Conservation (phyloP, 1,140 invertebrate species). For the Druon quercuslanigerum region DNA sequence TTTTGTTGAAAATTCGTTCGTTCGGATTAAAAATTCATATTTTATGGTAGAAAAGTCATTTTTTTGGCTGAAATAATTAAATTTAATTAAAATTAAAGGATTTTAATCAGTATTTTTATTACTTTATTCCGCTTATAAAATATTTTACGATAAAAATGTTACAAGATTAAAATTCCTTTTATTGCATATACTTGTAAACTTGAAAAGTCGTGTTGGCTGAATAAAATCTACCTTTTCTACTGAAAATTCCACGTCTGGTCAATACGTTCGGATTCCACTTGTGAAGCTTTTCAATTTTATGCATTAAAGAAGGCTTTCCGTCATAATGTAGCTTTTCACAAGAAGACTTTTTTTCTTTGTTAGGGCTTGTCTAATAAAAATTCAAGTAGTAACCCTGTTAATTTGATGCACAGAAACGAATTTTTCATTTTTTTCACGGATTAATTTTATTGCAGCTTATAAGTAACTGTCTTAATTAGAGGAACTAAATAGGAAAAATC, state of each 20-base stretch:
- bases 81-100: too few species aligned
- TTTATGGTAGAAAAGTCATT: too few species aligned
- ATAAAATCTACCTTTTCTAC: neutral
- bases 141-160: too few species aligned
- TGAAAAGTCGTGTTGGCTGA: neutral
- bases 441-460: too few species aligned
- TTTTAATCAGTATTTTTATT: neutral
- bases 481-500: too few species aligned
- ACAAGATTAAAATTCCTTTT: neutral
- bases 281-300: constrained; percentile 9
- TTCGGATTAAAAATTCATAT: too few species aligned
- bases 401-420: too few species aligned
- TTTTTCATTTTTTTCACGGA: too few species aligned
- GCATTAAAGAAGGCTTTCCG: neutral
- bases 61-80: too few species aligned
- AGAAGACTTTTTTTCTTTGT: neutral
- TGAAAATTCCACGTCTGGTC: neutral
- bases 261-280: neutral
- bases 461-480: too few species aligned
- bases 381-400: too few species aligned
- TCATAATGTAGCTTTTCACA: neutral
- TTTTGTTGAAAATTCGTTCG: too few species aligned
- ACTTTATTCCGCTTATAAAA: neutral
- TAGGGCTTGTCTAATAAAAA: neutral
- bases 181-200: neutral